Percentiles rank a stretch among this genome's conserved stretches.
These are phyloP conservation scores for Agelastica alni DNA, from an alignment of 2,888 invertebrate species.

Conservation along the genomic window DNA sequence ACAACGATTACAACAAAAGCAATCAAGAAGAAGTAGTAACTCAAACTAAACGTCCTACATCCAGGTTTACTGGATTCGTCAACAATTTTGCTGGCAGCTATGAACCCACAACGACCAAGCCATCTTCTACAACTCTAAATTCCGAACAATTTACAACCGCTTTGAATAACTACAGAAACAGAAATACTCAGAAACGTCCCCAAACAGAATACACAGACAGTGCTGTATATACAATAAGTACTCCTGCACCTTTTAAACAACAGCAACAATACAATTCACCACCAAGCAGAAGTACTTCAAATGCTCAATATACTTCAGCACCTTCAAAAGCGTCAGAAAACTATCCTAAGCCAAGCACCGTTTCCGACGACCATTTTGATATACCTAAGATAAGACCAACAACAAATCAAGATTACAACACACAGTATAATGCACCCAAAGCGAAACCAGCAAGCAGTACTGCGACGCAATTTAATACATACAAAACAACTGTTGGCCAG, in stretches of 20 bases:
- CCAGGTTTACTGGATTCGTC: constrained; percentile 50
- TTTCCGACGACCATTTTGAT: constrained; percentile 37
- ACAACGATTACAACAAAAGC: constrained; percentile 31
- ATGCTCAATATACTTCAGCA: constrained; percentile 33
- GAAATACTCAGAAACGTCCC: constrained; percentile 38
- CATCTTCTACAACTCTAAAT: constrained; percentile 46
- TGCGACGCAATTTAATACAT: constrained; percentile 21
- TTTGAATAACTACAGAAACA: constrained; percentile 40
- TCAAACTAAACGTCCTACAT: constrained; percentile 48
- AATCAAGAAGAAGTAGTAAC: constrained; percentile 28
- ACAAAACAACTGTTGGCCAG: constrained; percentile 35
- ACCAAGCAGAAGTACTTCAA: constrained; percentile 33
- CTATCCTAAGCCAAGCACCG: constrained; percentile 38
- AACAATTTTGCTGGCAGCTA: constrained; percentile 59
- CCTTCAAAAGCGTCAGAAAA: constrained; percentile 46
- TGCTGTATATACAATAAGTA: constrained; percentile 49
- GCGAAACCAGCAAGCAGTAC: constrained; percentile 22
- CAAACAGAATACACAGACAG: constrained; percentile 19
- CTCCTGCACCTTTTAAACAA: constrained; percentile 55
- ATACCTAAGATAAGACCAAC: constrained; percentile 36
- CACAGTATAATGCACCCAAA: constrained; percentile 39
- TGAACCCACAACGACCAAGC: constrained; percentile 57
- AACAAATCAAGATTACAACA: constrained; percentile 34
- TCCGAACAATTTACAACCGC: constrained; percentile 47
- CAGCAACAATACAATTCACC: constrained; percentile 43